Evolutionary conservation across 2,797 vertebrate species (phyloP), one percentile per base, ranked within the genome.

Genomic region (Pteronotus mesoamericanus): DNA sequence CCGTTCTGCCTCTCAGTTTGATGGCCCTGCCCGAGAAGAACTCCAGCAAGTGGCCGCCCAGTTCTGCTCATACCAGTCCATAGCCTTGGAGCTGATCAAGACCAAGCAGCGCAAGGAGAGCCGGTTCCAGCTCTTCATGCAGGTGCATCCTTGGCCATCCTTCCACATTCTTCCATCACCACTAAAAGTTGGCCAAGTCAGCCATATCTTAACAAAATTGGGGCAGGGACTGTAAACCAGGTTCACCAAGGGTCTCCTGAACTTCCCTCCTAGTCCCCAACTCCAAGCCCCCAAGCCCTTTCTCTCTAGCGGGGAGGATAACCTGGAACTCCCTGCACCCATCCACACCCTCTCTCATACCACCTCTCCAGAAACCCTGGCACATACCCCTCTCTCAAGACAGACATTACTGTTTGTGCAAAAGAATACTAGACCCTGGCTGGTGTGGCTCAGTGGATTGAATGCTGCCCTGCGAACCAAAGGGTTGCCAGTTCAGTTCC

Each of bases 31-130:
- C 0, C 99, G 99, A 53, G 99, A 99, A 10, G 99, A 99, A 91
- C 99, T 99, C 87, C 99, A 99, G 97, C 99, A 99, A 53, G 99
- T 99, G 22, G 99, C 98, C 0, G 99, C 99, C 0, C 99, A 98
- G 90, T 99, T 99, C 98, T 99, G 99, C 98, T 99, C 99, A 6
- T 99, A 99, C 97, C 99, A 99, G 92, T 99, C 99, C 61, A 98
- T 99, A 48, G 99, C 99, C 3, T 98, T 99, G 46, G 99, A 99
- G 97, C 98, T 99, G 96, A 99, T 99, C 98, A 99, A 99, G 96
- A 99, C 98, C 98, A 99, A 99, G 90, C 99, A 99, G 86, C 99
- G 99, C 39, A 99, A 99, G 98, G 99, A 99, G 95, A 98, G 98
- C 5, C 99, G 99, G 1, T 99, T 99, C 61, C 98, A 99, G 85